Evolutionary conservation across 1,140 invertebrate genomes (phyloP), one percentile per base, ranked within the genome.

Genomic region (Drosophila parvula): DNA sequence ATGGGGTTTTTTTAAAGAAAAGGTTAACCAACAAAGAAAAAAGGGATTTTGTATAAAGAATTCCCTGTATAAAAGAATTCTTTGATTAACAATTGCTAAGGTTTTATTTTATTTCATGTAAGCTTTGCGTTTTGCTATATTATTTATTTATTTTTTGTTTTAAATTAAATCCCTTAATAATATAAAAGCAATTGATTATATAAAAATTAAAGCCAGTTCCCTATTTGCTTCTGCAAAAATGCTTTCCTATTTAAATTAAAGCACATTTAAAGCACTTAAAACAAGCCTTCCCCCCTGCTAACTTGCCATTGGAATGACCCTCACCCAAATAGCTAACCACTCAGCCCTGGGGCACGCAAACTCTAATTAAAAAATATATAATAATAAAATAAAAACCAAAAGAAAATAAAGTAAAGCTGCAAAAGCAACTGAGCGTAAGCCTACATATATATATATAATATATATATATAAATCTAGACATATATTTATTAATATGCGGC

Each of bases 261-360:
- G 32, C 34, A 38, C 18, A 41, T 34, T 53, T 4, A 30, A 38
- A 16, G 22, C 36, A 22, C 27, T 55, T 53, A 34, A 41, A 28
- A 5, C 14, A n/a, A 34, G 32, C 14, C 45, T 51, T 55, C 65
- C 47, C 28, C 59, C 48, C 34, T 57, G 60, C 45, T 43, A n/a
- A 34, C 40, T 60, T 30, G 36, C 65, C 62, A 67, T 68, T 68
- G 34, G 40, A 34, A 22, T 71, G 68, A 70, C 68, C 68, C 68
- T 71, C 68, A 71, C 65, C 68, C 68, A 71, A 71, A 71, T 71
- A 48, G 64, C 28, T 30, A 41, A 36, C 36, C 34, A 58, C 36
- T 70, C 65, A 71, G 65, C 64, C 68, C 68, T 70, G 65, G 22
- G 61, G 68, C 65, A 71, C 65, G 68, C 68, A 50, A 71, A 22